Evolutionary conservation across 2,888 invertebrate genomes (phyloP).

Genomic region (Ctenicera cuprea): DNA sequence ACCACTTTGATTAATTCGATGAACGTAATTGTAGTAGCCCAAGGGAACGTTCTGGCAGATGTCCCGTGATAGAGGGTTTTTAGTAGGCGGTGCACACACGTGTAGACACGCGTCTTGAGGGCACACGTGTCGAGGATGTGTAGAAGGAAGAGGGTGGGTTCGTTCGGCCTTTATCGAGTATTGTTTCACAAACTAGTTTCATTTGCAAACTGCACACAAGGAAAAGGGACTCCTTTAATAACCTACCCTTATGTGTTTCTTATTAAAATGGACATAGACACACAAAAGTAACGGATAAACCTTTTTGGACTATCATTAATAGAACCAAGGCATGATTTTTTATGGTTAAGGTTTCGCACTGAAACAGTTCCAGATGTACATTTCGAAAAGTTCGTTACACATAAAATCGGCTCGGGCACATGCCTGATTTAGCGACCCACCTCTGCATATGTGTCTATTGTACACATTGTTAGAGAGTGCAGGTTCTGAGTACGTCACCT

Average conservation of each 20-base stretch:
- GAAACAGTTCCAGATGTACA: constrained; percentile 49
- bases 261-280: constrained; percentile 5
- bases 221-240: neutral
- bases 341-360: constrained; percentile 6
- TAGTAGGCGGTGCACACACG: constrained; percentile 58
- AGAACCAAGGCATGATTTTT: neutral
- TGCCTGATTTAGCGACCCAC: constrained; percentile 55
- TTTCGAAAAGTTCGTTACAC: constrained; percentile 52
- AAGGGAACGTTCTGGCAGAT: constrained; percentile 56
- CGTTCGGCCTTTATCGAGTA: constrained; percentile 45
- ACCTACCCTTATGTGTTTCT: constrained; percentile 18
- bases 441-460: constrained; percentile 55
- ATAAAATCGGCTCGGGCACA: constrained; percentile 53
- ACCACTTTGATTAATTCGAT: constrained; percentile 44
- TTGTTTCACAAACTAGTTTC: constrained; percentile 48
- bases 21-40: constrained; percentile 54
- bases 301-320: neutral
- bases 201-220: constrained; percentile 15
- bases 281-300: constrained; percentile 9
- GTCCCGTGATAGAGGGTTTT: constrained; percentile 50
- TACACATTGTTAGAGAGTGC: constrained; percentile 52
- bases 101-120: constrained; percentile 61
- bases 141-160: constrained; percentile 60
- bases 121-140: constrained; percentile 60
- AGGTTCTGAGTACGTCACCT: constrained; percentile 54